phyloP scores from a whole-genome alignment of 2,797 vertebrate species.

The Pseudochirops cupreus region DNA sequence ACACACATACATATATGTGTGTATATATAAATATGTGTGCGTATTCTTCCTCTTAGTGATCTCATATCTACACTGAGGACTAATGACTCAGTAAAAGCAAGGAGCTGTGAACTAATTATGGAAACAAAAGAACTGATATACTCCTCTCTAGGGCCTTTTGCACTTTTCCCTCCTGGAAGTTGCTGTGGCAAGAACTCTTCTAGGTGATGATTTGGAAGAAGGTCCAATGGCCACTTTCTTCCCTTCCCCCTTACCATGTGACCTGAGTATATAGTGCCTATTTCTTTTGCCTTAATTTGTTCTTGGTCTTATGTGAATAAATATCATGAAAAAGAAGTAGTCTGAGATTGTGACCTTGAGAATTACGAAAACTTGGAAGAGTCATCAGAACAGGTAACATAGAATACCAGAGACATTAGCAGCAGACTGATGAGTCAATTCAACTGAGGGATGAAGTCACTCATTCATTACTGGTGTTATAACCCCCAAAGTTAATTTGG shows the following conservation, averaged over 20 bases:
- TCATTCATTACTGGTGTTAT: neutral
- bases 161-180: neutral
- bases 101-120: neutral
- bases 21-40: too few relatives aligned
- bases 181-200: neutral
- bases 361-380: neutral
- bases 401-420: neutral
- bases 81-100: neutral
- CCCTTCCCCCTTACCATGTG: neutral
- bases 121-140: neutral
- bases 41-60: neutral
- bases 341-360: neutral
- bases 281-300: neutral
- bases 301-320: neutral
- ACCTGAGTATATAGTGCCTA: neutral
- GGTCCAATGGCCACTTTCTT: neutral
- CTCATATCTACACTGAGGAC: neutral
- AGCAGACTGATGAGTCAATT: neutral
- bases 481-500: neutral
- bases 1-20: neutral
- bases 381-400: neutral
- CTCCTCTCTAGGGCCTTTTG: neutral
- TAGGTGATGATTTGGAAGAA: neutral
- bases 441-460: neutral
- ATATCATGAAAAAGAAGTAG: neutral